Percentiles rank a stretch among this genome's conserved stretches.
These are phyloP conservation scores for Hypomecis atomaria DNA, from an alignment of 2,888 invertebrate genomes.

Conservation along the genomic window DNA sequence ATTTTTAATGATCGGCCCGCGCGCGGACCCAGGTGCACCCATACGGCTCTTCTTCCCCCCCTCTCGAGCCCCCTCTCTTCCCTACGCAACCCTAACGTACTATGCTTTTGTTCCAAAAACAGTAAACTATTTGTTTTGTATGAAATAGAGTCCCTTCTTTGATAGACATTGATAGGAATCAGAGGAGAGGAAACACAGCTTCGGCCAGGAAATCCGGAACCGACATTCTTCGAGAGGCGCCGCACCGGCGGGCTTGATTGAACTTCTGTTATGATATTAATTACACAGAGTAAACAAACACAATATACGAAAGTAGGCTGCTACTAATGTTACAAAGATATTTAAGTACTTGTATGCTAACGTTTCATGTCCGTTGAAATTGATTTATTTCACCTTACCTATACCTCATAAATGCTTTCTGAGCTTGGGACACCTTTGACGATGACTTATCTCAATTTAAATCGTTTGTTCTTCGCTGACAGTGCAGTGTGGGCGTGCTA, in stretches of 20 bases:
- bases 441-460: slow-evolving; percentile 41
- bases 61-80: slow-evolving; percentile 47
- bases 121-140: slow-evolving; percentile 72
- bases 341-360: neutral
- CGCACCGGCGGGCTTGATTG: slow-evolving; percentile 20
- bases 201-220: slow-evolving; percentile 32
- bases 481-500: slow-evolving; percentile 42
- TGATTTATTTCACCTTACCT: neutral
- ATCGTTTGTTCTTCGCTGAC: slow-evolving; percentile 42
- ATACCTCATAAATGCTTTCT: slow-evolving; percentile 24
- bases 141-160: slow-evolving; percentile 46
- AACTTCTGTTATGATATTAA: slow-evolving; percentile 21
- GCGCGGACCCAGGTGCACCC: slow-evolving; percentile 80
- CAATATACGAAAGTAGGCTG: slow-evolving; percentile 1
- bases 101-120: slow-evolving; percentile 80
- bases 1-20: slow-evolving; percentile 84
- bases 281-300: slow-evolving; percentile 22
- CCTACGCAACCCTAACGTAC: slow-evolving; percentile 44
- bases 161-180: slow-evolving; percentile 33
- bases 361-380: neutral
- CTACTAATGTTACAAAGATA: neutral
- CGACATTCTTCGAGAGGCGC: slow-evolving; percentile 23
- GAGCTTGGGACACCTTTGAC: slow-evolving; percentile 15
- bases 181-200: slow-evolving; percentile 27
- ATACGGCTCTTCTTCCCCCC: slow-evolving; percentile 70